phyloP scores from a whole-genome alignment of 2,888 invertebrate species.

The Lithodes maja region DNA sequence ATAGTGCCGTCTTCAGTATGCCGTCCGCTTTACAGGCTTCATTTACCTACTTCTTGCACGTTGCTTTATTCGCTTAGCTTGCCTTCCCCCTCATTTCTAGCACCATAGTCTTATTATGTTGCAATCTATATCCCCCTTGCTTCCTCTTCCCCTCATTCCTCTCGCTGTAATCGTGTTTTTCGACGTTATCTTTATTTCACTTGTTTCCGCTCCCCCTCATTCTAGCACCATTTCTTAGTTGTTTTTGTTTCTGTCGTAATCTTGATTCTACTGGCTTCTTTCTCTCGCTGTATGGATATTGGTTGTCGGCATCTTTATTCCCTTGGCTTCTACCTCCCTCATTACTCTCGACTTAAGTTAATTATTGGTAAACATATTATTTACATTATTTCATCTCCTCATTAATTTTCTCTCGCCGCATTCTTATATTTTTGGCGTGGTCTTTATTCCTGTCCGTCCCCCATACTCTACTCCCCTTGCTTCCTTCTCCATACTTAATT shows the following conservation, averaged over 20 bases:
- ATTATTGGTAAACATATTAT: too few relatives aligned
- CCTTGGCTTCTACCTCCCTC: neutral
- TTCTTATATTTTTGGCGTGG: too few relatives aligned
- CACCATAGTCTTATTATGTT: too few relatives aligned
- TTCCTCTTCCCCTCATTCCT: neutral
- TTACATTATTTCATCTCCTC: too few relatives aligned
- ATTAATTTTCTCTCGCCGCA: too few relatives aligned
- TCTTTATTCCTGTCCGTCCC: too few relatives aligned
- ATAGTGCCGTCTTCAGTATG: neutral
- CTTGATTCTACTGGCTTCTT: neutral
- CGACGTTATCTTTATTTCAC: neutral
- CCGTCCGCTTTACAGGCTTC: neutral
- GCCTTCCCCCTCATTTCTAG: too few relatives aligned
- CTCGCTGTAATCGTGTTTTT: neutral
- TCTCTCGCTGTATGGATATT: neutral
- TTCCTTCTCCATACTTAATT: constrained; percentile 5
- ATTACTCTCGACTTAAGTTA: neutral
- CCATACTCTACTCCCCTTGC: neutral
- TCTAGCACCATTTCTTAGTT: neutral
- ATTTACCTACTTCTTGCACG: too few relatives aligned
- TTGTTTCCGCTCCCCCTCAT: neutral
- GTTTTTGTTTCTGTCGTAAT: neutral
- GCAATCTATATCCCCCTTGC: neutral
- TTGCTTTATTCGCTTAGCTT: too few relatives aligned
- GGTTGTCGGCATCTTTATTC: neutral